Percentiles rank a stretch among this genome's conserved stretches.
Conservation (phyloP, 30 jellyfish, hydroid and myxozoan species). For the Phacellophora camtschatica region DNA sequence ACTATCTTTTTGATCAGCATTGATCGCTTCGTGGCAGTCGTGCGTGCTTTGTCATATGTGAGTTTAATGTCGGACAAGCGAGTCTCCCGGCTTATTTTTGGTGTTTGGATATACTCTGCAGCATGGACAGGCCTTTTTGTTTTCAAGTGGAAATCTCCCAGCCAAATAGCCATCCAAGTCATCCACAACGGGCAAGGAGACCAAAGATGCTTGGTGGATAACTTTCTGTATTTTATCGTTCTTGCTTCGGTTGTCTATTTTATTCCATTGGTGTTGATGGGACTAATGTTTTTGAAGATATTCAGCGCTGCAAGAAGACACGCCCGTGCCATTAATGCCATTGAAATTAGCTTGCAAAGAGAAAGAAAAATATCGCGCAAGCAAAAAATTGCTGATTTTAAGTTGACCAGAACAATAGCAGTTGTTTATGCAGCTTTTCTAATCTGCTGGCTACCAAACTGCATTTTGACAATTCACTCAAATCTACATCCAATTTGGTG, state of each 20-base stretch:
- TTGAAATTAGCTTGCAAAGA: background rate
- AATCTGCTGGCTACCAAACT: conserved; percentile 83
- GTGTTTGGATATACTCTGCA: conserved; percentile 62
- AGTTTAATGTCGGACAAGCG: conserved; percentile 41
- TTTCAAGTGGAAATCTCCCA: conserved; percentile 67
- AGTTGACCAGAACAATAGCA: conserved; percentile 61
- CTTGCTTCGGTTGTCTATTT: conserved; percentile 25
- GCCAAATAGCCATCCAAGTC: background rate
- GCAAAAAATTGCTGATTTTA: conserved; percentile 28
- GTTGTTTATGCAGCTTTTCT: conserved; percentile 78
- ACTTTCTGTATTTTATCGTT: conserved; percentile 27
- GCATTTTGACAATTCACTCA: conserved; percentile 54
- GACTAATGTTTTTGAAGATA: conserved; percentile 50
- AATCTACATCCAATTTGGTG: conserved; percentile 31
- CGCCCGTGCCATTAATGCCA: conserved; percentile 59
- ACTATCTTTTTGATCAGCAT: conserved; percentile 68
- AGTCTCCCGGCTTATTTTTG: background rate
- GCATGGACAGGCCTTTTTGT: conserved; percentile 65
- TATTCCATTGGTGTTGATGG: conserved; percentile 62
- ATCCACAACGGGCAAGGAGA: background rate
- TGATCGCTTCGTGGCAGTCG: conserved; percentile 72
- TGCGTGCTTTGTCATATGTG: conserved; percentile 50
- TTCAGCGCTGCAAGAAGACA: conserved; percentile 69
- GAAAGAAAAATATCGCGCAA: conserved; percentile 8
- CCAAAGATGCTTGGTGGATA: conserved; percentile 24